Conservation (phyloP, 2,888 invertebrate species). For the Drosophila mimica region DNA sequence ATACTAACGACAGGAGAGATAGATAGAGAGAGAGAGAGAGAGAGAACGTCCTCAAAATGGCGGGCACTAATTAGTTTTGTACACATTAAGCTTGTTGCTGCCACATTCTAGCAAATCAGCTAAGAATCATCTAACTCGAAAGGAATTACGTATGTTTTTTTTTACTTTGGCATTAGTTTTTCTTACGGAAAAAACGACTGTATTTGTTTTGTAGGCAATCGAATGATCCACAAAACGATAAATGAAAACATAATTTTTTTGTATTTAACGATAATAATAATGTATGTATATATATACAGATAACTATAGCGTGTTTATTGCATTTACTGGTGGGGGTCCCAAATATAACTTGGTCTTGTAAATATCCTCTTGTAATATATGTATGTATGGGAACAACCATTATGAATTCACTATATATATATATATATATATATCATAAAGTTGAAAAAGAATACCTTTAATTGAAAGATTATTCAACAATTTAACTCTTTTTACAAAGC, state of each 20-base stretch:
- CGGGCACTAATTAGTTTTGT: neutral
- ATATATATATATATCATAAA: neutral
- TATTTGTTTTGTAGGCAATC: constrained; percentile 16
- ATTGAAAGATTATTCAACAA: neutral
- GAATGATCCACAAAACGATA: constrained; percentile 15
- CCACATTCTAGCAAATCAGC: constrained; percentile 2
- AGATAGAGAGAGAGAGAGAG: neutral
- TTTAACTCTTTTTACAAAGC: neutral
- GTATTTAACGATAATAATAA: constrained; percentile 44
- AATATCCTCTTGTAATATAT: neutral
- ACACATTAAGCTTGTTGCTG: neutral
- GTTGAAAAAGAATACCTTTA: neutral
- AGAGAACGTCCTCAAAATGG: neutral
- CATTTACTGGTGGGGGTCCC: constrained; percentile 1
- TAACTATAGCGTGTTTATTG: constrained; percentile 14
- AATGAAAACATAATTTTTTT: constrained; percentile 29
- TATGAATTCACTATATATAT: neutral
- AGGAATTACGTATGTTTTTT: neutral
- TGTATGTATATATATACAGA: constrained; percentile 46
- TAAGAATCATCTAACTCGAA: constrained; percentile 12
- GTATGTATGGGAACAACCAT: neutral
- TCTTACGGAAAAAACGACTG: constrained; percentile 20
- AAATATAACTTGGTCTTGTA: neutral
- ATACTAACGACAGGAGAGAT: neutral
- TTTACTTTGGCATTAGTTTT: constrained; percentile 6